Evolutionary conservation across 2,113 vertebrate species (phyloP), one percentile per base, ranked within the genome.

Genomic region (Plecotus auritus): DNA sequence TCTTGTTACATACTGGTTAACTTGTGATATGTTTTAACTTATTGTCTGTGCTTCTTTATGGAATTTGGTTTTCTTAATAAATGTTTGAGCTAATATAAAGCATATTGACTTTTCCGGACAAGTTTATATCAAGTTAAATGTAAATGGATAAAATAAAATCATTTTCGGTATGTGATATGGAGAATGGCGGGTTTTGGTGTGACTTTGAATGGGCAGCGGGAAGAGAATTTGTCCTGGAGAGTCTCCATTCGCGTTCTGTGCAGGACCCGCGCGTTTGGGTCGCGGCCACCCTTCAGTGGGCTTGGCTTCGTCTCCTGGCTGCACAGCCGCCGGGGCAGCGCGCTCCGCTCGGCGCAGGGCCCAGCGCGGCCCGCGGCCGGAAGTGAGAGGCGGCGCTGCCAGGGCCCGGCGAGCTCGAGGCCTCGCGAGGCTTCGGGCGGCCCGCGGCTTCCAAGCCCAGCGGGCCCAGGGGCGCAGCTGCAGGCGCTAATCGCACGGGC

Each of bases 1-100:
- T 99, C 99, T 99, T 98, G 99, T 99, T 99, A 98, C 98, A 99
- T 99, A 99, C 99, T 99, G 99, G 99, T 99, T 99, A 98, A 98
- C 99, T 99, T 99, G 99, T 99, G 99, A 99, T 99, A 99, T 99
- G 99, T 99, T 99, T 99, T 99, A 99, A 99, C 98, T 99, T 99
- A 99, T 98, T 99, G 99, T 99, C 99, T 99, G 99, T 99, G 99
- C 98, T 99, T 99, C 99, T 99, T 99, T 99, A 99, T 99, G 98
- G 98, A 99, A 98, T 98, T 98, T 98, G 98, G 98, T 98, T 99
- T 99, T 99, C 99, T 99, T 99, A 99, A 98, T 99, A 99, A 99
- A 99, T 99, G 99, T 99, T 99, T 99, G 99, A 99, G 98, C 99
- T 99, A 98, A 99, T 98, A 99, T 98, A 98, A 98, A 98, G 98